A percentile compares a stretch with the other conserved stretches of the same genome.
Conservation (phyloP, 23 tunicate genomes). For the Oikopleura albicans region DNA sequence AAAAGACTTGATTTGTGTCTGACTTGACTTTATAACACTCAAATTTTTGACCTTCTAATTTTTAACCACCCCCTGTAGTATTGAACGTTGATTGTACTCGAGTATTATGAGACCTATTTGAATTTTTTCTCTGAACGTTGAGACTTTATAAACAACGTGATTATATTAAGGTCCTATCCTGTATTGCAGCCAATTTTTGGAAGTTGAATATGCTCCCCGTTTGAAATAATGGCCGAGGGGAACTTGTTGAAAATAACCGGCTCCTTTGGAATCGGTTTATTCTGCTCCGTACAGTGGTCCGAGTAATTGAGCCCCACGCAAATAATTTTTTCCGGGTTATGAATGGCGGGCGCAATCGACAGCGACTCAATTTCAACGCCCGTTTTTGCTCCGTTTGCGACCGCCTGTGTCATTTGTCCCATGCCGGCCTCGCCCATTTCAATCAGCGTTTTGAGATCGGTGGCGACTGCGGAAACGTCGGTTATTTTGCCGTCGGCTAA, state of each 20-base stretch:
- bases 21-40: no score
- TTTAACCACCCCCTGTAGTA: no score
- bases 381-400: background rate
- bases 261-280: conserved; percentile 44
- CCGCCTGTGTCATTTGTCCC: background rate
- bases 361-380: background rate
- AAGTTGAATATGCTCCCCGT: conserved; percentile 29
- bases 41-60: no score
- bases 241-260: conserved; percentile 78
- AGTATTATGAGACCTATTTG: no score
- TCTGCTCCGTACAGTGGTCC: conserved; percentile 73
- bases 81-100: no score
- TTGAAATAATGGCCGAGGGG: conserved; percentile 38
- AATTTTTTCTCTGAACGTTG: no score
- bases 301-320: conserved; percentile 81
- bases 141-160: no score
- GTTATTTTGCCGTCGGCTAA: background rate
- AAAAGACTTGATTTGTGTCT: no score
- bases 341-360: background rate
- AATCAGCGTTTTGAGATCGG: background rate
- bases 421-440: background rate
- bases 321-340: conserved; percentile 22
- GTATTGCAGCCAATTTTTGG: conserved; percentile 24
- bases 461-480: background rate
- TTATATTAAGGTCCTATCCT: no score